Evolutionary conservation across 2,888 invertebrate genomes (phyloP).

Genomic region (Listrodromus nycthemerus): DNA sequence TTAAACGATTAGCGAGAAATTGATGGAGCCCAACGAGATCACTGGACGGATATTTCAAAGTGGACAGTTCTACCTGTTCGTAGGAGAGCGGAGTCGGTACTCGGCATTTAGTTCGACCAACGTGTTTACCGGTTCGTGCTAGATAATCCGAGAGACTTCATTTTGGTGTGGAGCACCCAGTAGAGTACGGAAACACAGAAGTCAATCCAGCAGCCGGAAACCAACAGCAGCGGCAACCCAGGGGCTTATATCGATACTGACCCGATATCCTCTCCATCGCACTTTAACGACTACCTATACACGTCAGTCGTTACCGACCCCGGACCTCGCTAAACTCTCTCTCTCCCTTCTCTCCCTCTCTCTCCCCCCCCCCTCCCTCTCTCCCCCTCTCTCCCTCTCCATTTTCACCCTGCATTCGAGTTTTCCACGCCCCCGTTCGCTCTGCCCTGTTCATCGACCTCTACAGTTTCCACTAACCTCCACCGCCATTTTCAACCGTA

Average conservation of each 20-base stretch:
- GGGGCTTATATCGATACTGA: slow-evolving; percentile 64
- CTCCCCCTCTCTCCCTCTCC: slow-evolving; percentile 22
- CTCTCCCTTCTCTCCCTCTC: slow-evolving; percentile 30
- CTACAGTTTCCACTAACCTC: slow-evolving; percentile 39
- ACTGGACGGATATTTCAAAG: slow-evolving; percentile 40
- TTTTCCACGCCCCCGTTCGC: neutral
- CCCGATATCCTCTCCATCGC: slow-evolving; percentile 67
- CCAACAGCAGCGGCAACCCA: slow-evolving; percentile 51
- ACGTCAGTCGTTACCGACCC: slow-evolving; percentile 64
- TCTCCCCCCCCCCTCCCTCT: slow-evolving; percentile 9
- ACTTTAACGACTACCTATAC: slow-evolving; percentile 66
- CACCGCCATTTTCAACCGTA: slow-evolving; percentile 43
- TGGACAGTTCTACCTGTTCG: slow-evolving; percentile 29
- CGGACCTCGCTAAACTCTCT: slow-evolving; percentile 55
- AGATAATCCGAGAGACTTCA: slow-evolving; percentile 65
- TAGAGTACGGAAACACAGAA: slow-evolving; percentile 56
- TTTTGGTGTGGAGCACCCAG: slow-evolving; percentile 58
- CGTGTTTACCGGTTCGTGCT: slow-evolving; percentile 60
- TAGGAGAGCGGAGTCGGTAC: slow-evolving; percentile 16
- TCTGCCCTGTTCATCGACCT: slow-evolving; percentile 32
- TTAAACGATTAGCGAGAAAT: slow-evolving; percentile 38
- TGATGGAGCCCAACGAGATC: slow-evolving; percentile 23
- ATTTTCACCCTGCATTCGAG: slow-evolving; percentile 12
- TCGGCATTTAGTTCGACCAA: slow-evolving; percentile 62
- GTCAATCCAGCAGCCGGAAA: slow-evolving; percentile 63